Evolutionary conservation across 2,113 vertebrate species (phyloP).

Genomic region (Sakesphorus luctuosus): DNA sequence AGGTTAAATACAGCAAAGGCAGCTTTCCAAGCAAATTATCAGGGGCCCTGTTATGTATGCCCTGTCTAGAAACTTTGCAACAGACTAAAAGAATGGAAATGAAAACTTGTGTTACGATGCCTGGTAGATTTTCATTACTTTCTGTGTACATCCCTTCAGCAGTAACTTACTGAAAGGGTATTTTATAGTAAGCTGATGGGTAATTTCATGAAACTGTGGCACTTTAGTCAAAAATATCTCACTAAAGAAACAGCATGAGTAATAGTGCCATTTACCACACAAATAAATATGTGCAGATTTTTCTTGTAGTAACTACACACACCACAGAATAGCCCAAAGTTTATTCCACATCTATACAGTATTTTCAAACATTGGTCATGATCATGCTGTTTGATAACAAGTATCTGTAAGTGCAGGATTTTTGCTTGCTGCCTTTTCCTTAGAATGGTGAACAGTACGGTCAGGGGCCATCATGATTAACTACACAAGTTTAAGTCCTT

Average conservation of each 20-base stretch:
- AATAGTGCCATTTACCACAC: neutral
- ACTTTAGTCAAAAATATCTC: constrained; percentile 44
- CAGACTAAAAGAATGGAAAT: neutral
- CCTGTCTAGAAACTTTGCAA: neutral
- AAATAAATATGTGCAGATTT: neutral
- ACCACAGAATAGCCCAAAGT: neutral
- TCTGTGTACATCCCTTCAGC: neutral
- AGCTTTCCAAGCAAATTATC: constrained; percentile 16
- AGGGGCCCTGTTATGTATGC: neutral
- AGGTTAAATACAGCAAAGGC: constrained; percentile 13
- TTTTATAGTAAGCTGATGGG: constrained; percentile 23
- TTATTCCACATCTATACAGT: neutral
- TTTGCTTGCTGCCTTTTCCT: neutral
- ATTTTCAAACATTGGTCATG: neutral
- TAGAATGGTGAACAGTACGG: neutral
- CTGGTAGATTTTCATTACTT: constrained; percentile 3
- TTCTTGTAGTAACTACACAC: neutral
- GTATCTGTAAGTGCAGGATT: neutral
- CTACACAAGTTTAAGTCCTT: neutral
- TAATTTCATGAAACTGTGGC: constrained; percentile 4
- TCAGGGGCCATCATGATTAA: neutral
- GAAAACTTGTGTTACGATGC: neutral
- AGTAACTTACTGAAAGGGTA: constrained; percentile 29
- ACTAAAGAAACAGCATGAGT: constrained; percentile 17
- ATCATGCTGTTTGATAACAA: neutral